Percentiles rank a stretch among this genome's conserved stretches.
Conservation (phyloP, 2,113 vertebrate species). For the Gymnorhina tibicen region DNA sequence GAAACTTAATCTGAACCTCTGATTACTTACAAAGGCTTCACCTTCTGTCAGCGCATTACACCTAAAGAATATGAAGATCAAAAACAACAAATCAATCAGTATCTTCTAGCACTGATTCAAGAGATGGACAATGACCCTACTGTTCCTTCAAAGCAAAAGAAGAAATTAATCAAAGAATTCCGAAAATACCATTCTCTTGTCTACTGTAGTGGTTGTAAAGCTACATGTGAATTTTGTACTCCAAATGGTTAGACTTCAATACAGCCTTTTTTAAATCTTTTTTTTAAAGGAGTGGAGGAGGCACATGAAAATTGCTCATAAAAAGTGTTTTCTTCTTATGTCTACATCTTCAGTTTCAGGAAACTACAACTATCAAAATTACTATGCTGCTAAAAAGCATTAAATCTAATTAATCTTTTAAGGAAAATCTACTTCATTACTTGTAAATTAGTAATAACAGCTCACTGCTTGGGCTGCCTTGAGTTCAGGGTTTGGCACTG, state of each 20-base stretch:
- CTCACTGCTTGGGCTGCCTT: background rate
- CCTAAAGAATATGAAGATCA: conserved; percentile 77
- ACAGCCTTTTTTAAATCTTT: rapidly evolving
- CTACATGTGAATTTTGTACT: background rate
- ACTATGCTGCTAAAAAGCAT: background rate
- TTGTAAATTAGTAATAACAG: background rate
- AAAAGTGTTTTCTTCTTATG: background rate
- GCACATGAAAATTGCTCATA: background rate
- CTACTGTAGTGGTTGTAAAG: conserved; percentile 69
- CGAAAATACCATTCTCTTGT: conserved; percentile 78
- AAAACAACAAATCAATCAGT: conserved; percentile 64
- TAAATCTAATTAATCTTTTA: background rate
- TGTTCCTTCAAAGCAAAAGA: conserved; percentile 74
- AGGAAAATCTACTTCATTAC: background rate
- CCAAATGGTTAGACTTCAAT: background rate
- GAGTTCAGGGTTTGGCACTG: background rate
- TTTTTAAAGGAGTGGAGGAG: background rate
- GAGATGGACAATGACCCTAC: conserved; percentile 62
- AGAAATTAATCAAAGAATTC: conserved; percentile 79
- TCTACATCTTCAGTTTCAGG: background rate
- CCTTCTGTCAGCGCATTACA: conserved; percentile 81
- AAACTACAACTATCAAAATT: background rate
- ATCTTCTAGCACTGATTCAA: conserved; percentile 72
- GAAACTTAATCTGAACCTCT: background rate
- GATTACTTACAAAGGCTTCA: conserved; percentile 72